Conservation (phyloP, 1,140 invertebrate species). For the Diplogasteroides magnus region DNA sequence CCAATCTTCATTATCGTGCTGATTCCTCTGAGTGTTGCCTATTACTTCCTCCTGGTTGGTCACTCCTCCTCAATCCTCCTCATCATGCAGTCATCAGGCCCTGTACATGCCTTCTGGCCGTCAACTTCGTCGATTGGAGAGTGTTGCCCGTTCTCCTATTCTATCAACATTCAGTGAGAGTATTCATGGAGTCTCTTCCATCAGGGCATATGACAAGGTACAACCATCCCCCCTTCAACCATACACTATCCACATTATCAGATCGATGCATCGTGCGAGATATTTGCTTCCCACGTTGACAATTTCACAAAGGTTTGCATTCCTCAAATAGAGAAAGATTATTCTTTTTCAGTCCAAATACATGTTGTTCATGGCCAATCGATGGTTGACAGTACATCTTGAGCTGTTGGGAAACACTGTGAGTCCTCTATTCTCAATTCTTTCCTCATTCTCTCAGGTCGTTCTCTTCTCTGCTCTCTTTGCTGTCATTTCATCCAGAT, state of each 20-base stretch:
- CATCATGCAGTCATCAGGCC: no score
- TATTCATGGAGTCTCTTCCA: constrained; percentile 55
- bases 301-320: constrained; percentile 3
- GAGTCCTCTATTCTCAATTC: constrained; percentile 44
- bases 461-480: constrained; percentile 57
- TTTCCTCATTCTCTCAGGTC: background rate
- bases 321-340: no score
- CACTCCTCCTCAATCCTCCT: no score
- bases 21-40: constrained; percentile 6
- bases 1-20: constrained; percentile 13
- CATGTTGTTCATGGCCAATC: constrained; percentile 7
- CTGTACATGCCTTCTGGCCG: constrained; percentile 59
- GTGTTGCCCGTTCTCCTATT: constrained; percentile 58
- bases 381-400: constrained; percentile 59
- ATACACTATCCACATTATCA: no score
- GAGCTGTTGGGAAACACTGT: constrained; percentile 59
- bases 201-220: constrained; percentile 56
- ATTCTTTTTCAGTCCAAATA: constrained; percentile 17
- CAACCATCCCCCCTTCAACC: no score
- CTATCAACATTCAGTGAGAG: constrained; percentile 60
- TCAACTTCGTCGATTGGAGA: constrained; percentile 59
- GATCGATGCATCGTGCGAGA: background rate
- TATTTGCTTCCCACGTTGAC: constrained; percentile 2
- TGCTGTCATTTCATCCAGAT: constrained; percentile 40
- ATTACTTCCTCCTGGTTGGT: constrained; percentile 16